These are phyloP conservation scores for Buceros bicornis DNA, from an alignment of 2,797 vertebrate species.

Conservation along the genomic window DNA sequence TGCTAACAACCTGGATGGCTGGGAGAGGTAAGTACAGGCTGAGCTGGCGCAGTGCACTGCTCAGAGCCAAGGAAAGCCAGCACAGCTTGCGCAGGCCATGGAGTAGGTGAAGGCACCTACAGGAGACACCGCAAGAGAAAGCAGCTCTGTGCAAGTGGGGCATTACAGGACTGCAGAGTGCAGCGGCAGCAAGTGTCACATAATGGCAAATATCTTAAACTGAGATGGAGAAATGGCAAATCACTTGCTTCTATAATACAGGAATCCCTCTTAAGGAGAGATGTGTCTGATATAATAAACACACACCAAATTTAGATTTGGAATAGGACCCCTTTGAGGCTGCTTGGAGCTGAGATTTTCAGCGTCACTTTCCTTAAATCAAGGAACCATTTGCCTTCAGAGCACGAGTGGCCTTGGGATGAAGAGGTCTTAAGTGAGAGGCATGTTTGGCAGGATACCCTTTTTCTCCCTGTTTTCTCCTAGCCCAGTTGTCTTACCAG, in stretches of 20 bases:
- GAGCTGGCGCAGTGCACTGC: neutral
- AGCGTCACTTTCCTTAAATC: neutral
- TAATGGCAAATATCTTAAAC: neutral
- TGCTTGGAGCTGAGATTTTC: neutral
- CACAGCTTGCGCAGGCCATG: accelerated
- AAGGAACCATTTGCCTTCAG: neutral
- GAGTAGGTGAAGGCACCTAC: accelerated
- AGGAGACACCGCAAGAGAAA: neutral
- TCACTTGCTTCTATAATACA: neutral
- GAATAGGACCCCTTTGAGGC: neutral
- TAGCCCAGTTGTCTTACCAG: neutral
- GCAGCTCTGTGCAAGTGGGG: neutral
- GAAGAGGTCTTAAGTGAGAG: neutral
- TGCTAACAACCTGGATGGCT: neutral
- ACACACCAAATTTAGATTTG: neutral
- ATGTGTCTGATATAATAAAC: neutral
- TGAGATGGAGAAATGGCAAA: neutral
- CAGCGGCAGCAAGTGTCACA: neutral
- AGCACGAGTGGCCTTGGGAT: neutral
- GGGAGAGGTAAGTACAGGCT: neutral
- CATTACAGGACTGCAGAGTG: neutral
- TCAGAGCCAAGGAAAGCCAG: neutral
- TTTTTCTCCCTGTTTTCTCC: neutral
- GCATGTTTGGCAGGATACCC: neutral
- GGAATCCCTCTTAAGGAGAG: neutral